Conservation (phyloP, 2,888 invertebrate species). For the Tetramorium bicarinatum region DNA sequence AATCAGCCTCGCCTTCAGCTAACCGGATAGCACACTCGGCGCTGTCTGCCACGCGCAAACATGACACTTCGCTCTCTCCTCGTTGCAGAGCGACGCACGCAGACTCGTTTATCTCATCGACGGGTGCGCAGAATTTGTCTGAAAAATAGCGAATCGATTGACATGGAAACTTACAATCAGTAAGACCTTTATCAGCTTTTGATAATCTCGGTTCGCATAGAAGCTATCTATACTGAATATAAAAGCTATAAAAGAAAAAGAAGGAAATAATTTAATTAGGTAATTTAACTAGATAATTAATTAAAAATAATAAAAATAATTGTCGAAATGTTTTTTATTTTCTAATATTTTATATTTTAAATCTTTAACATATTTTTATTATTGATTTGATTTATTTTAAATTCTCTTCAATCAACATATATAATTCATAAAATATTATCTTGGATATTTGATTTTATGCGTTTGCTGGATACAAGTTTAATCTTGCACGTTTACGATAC, state of each 20-base stretch:
- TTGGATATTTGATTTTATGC: neutral
- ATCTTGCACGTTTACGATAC: neutral
- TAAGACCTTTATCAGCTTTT: neutral
- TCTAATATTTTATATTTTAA: neutral
- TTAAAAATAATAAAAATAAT: neutral
- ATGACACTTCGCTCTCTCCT: conserved; percentile 75
- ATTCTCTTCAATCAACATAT: neutral
- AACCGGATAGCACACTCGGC: conserved; percentile 89
- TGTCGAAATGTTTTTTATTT: neutral
- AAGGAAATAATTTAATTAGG: neutral
- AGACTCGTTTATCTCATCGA: conserved; percentile 44
- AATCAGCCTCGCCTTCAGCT: conserved; percentile 87
- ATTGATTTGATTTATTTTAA: neutral
- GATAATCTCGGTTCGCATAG: neutral
- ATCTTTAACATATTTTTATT: neutral
- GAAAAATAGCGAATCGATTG: conserved; percentile 12
- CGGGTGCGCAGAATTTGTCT: conserved; percentile 77
- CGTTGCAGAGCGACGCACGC: conserved; percentile 69
- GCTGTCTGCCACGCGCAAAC: conserved; percentile 84
- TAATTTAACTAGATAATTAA: neutral
- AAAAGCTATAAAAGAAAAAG: neutral
- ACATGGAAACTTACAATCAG: neutral
- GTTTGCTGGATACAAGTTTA: neutral
- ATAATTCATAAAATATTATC: neutral
- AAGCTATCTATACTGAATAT: neutral